Base-by-base conservation (phyloP, 2,797 vertebrate genomes). In the Channa striata region DNA sequence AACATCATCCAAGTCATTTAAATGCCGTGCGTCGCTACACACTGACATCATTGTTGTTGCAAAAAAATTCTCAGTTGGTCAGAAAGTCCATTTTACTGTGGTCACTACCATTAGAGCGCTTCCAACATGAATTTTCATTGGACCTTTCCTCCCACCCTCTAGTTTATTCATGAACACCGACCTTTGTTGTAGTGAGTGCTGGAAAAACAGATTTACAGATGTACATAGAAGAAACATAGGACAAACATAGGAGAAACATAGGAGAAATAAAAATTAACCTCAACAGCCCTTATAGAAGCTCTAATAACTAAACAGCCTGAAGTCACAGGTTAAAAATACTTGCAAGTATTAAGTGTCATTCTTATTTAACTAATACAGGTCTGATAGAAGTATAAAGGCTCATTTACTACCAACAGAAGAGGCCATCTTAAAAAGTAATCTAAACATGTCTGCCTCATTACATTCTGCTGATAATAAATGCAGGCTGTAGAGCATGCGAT, bases 91-190 rank as follows among this genome's bases (percentile, higher is more conserved):
- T 34, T 51, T 77, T 33, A 69, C 47, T 74, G 50, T 66, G 69
- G 77, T 86, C 77, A 43, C 68, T 44, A 56, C 77, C 76, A 85
- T 84, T 81, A 87, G 30, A 69, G 73, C 71, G 47, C 13, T 52
- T 88, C 73, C 70, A 77, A n/a, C 48, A 73, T 77, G 34, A 86
- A 87, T 82, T 58, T 81, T 77, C 87, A 90, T 90, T 90, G 82
- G 78, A 34, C 46, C 49, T 48, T 52, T 65, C 52, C 72, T 82
- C 80, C 70, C 59, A 61, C 34, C 36, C 44, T 82, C 73, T 91
- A 54, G 72, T 85, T 91, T 89, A 91, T 90, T 90, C 70, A 91
- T 91, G 81, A 90, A 54, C 72, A 59, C 72, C 52, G 39, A 74
- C 61, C 66, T 67, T 77, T 78, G 71, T 33, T 39, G 63, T 50